A percentile compares a stretch with the other conserved stretches of the same genome.
phyloP scores from a whole-genome alignment of 2,797 vertebrate species.

The Nyctalus aviator region DNA sequence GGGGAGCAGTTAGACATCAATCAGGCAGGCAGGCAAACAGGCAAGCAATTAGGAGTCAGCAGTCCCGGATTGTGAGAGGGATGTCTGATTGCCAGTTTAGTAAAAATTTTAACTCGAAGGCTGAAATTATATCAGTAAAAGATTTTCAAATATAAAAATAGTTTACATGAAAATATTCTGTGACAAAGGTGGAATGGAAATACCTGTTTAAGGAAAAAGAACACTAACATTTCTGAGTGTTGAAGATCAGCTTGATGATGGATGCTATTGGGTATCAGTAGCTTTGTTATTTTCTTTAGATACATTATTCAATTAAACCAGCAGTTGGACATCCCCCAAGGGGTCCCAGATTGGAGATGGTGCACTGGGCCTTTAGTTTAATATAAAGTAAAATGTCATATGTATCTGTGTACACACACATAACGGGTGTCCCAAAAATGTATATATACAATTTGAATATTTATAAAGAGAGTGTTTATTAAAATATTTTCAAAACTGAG shows the following conservation, averaged over 20 bases:
- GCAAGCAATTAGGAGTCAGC: no score
- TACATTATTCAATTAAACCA: neutral
- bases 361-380: neutral
- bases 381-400: neutral
- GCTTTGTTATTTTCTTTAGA: neutral
- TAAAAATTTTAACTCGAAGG: neutral
- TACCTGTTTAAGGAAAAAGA: neutral
- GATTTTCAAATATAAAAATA: constrained; percentile 31
- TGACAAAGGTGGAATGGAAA: neutral
- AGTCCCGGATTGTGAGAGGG: no score
- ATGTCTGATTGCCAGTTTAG: no score
- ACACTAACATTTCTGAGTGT: constrained; percentile 9
- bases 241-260: neutral
- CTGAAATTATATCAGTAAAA: neutral
- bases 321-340: no score
- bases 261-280: neutral
- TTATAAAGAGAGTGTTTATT: no score
- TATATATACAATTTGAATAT: no score
- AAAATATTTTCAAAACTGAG: no score
- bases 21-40: no score
- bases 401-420: rapidly evolving
- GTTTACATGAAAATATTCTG: neutral
- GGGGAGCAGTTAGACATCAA: no score
- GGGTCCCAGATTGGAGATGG: no score
- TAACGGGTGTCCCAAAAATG: neutral